Percentiles rank a stretch among this genome's conserved stretches.
Evolutionary conservation across 1,140 invertebrate species (phyloP).

Genomic region (Palaemon carinicauda): DNA sequence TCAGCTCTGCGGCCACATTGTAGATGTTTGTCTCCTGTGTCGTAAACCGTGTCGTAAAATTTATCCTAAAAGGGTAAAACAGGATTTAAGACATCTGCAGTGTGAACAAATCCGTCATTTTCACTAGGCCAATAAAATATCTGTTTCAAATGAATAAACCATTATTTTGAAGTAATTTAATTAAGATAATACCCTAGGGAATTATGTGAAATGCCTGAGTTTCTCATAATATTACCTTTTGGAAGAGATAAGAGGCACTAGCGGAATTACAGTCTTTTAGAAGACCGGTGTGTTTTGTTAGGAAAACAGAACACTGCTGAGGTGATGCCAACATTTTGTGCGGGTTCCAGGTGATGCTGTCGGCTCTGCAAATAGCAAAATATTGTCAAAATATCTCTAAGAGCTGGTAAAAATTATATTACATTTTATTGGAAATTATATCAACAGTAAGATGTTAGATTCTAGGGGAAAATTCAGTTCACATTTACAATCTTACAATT

Average conservation of each 20-base stretch:
- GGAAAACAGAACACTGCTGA: slow-evolving; percentile 85
- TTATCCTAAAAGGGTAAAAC: slow-evolving; percentile 75
- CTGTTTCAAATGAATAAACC: background rate
- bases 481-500: no score
- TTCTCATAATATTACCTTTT: slow-evolving; percentile 69
- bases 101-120: no score
- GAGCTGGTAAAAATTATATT: no score
- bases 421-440: no score
- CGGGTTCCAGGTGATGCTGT: slow-evolving; percentile 92
- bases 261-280: slow-evolving; percentile 80
- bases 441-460: no score
- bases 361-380: slow-evolving; percentile 67
- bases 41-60: slow-evolving; percentile 87
- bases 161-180: background rate
- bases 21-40: slow-evolving; percentile 91
- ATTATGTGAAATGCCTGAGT: background rate
- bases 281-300: slow-evolving; percentile 72
- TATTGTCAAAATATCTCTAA: no score
- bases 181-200: background rate
- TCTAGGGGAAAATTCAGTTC: no score
- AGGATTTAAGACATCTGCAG: background rate
- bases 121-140: background rate
- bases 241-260: slow-evolving; percentile 86
- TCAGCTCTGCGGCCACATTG: slow-evolving; percentile 94
- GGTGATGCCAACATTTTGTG: slow-evolving; percentile 91